A percentile compares a stretch with the other conserved stretches of the same genome.
phyloP scores from a whole-genome alignment of 2,888 invertebrate genomes.

The Ganaspis brasiliensis region DNA sequence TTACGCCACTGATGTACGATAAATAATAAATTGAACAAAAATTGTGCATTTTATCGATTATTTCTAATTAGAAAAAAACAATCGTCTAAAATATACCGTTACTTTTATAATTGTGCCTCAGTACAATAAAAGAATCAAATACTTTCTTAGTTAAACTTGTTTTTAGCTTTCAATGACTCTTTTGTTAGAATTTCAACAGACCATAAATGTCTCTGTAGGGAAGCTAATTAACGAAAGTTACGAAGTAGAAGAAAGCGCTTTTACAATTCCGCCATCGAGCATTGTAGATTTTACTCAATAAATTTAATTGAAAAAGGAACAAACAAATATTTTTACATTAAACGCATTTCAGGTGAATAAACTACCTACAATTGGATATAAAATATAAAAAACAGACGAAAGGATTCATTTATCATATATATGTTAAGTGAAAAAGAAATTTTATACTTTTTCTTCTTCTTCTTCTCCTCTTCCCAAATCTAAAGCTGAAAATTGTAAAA shows the following conservation, averaged over 20 bases:
- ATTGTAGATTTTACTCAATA: constrained; percentile 5
- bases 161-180: not conserved
- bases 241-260: constrained; percentile 6
- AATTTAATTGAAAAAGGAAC: not conserved
- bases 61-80: not conserved
- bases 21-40: too few relatives aligned
- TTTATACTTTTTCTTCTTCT: too few relatives aligned
- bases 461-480: not conserved
- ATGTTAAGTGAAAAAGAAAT: not conserved
- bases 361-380: not conserved
- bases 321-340: not conserved
- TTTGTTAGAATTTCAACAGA: constrained; percentile 4
- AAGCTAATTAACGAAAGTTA: constrained; percentile 31
- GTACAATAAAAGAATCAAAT: not conserved
- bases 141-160: not conserved
- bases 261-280: constrained; percentile 6
- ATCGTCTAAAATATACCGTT: not conserved
- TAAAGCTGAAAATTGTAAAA: not conserved
- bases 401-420: not conserved
- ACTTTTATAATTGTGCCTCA: not conserved
- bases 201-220: constrained; percentile 11
- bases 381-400: not conserved
- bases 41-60: too few relatives aligned
- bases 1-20: too few relatives aligned
- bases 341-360: not conserved